Evolutionary conservation across 2,113 vertebrate genomes (phyloP), one percentile per base, ranked within the genome.

Genomic region (Aspiorhynchus laticeps): DNA sequence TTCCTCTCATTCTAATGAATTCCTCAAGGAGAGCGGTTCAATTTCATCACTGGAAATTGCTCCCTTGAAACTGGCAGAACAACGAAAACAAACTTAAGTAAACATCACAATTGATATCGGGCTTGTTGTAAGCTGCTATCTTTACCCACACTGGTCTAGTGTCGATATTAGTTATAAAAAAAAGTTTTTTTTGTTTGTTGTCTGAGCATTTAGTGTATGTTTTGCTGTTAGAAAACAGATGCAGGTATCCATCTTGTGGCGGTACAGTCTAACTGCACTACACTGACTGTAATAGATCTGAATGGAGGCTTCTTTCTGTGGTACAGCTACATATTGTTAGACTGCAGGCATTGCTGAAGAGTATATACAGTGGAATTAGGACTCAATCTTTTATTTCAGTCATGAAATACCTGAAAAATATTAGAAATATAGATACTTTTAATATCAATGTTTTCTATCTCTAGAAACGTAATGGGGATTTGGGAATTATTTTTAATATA

Each of bases 181-280:
- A 48, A 7, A 12, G 11, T 2, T 46, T 14, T 11, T 36, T n/a
- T 59, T 36, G 0, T 41, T 15, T 75, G 11, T 76, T 48, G 36
- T 83, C 9, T 69, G 24, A 65, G 61, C 65, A 28, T n/a, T n/a
- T 51, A n/a, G 8, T 46, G 38, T 31, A 28, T 2, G 24, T 78
- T 86, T 17, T 15, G 8, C 21, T 71, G 6, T 73, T 75, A 26
- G 77, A 74, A 36, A 79, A 36, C 78, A 83, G 84, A 88, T 78
- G n/a, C 86, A 84, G 88, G 86, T 92, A 93, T 93, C 94, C 94
- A 93, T 94, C 95, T 95, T 91, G 94, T 95, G 95, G 95, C 88
- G 88, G 88, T 89, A 89, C 26, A 2, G 77, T 65, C 67, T 78
- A 85, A 95, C 89, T 95, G 90, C 94, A 94, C 74, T 88, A 15